A percentile compares a stretch with the other conserved stretches of the same genome.
These are phyloP conservation scores for Trachythela sp. DNA, from an alignment of 64 coral and sea anemone species.

Conservation along the genomic window DNA sequence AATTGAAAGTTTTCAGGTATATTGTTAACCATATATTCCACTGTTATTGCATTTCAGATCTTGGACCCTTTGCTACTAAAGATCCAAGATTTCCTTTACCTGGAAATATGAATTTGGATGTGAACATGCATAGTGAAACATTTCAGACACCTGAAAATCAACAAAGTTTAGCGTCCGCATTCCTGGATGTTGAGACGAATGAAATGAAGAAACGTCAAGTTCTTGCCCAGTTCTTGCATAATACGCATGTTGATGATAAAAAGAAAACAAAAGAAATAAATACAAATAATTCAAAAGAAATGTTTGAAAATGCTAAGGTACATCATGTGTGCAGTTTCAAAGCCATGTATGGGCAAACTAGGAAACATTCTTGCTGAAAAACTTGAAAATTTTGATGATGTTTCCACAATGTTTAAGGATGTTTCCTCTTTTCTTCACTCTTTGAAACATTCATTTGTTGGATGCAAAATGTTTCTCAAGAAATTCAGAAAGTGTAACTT, in stretches of 20 bases:
- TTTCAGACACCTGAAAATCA: background rate
- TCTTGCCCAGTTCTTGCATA: constrained; percentile 37
- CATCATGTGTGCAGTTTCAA: background rate
- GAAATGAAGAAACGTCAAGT: constrained; percentile 47
- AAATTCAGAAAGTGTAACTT: no score
- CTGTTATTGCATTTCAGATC: constrained; percentile 7
- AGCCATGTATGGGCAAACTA: background rate
- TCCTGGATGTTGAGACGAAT: constrained; percentile 68
- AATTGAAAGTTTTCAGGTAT: no score
- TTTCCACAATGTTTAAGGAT: no score
- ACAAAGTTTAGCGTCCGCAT: constrained; percentile 54
- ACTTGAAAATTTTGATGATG: no score
- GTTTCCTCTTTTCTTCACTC: no score
- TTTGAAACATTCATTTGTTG: no score
- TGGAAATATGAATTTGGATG: constrained; percentile 77
- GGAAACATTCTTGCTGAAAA: background rate
- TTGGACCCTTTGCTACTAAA: constrained; percentile 84
- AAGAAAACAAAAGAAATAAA: background rate
- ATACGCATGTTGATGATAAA: constrained; percentile 29
- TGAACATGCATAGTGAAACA: background rate
- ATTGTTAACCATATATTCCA: no score
- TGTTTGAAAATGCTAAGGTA: background rate
- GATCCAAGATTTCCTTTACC: constrained; percentile 89
- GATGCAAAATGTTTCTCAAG: no score
- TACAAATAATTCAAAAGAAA: background rate